Conservation (phyloP, 2,113 vertebrate species). For the Peromyscus californicus region DNA sequence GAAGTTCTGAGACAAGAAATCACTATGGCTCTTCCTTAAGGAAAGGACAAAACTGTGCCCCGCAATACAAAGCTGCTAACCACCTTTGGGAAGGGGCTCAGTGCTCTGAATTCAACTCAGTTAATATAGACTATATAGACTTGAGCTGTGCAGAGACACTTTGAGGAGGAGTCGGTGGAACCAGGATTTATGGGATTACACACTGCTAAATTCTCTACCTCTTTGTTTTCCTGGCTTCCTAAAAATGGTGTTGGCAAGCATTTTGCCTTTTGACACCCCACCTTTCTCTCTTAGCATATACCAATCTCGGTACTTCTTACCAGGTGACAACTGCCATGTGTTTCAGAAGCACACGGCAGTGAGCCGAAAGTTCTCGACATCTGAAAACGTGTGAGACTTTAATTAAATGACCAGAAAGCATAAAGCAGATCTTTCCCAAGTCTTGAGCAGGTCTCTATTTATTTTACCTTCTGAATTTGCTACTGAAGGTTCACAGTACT, state of each 20-base stretch:
- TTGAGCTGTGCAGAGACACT: background rate
- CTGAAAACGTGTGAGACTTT: slow-evolving; percentile 34
- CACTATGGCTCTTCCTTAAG: background rate
- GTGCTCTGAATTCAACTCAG: background rate
- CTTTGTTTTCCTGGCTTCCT: slow-evolving; percentile 11
- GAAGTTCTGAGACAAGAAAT: slow-evolving; percentile 2
- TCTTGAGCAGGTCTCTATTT: background rate
- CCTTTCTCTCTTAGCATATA: slow-evolving; percentile 32
- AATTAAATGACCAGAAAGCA: slow-evolving; percentile 23
- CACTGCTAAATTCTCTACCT: background rate
- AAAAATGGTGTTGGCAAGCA: background rate
- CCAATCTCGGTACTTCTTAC: slow-evolving; percentile 20
- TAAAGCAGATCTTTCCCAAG: background rate
- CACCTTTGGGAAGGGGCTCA: background rate
- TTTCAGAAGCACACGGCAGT: background rate
- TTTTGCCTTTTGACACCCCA: background rate
- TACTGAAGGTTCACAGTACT: background rate
- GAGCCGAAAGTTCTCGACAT: slow-evolving; percentile 38
- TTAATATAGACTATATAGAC: background rate
- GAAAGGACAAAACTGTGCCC: background rate
- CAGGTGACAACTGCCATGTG: slow-evolving; percentile 24
- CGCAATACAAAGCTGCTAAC: background rate
- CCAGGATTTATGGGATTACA: background rate
- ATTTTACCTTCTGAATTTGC: background rate
- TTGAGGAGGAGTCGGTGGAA: background rate